These are phyloP conservation scores for Lasioglossum calceatum DNA, from an alignment of 2,888 invertebrate genomes.

Conservation along the genomic window DNA sequence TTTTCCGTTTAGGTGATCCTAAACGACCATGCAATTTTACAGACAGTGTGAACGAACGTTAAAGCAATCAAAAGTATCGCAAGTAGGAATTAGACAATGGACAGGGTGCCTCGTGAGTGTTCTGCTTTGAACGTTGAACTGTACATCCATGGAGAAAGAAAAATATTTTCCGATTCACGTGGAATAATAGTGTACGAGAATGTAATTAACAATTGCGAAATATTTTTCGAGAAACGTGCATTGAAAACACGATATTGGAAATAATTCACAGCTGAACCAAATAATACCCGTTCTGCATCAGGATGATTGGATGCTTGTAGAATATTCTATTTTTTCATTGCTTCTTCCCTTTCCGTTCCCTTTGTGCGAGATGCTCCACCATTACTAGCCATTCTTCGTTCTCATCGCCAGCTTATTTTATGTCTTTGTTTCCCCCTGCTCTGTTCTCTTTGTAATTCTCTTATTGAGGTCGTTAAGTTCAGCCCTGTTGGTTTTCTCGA, in stretches of 20 bases:
- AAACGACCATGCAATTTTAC: not conserved
- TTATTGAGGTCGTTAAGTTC: not conserved
- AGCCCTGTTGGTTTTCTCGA: no score
- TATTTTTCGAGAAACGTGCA: not conserved
- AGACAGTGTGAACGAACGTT: not conserved
- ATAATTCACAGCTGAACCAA: not conserved
- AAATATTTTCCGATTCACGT: not conserved
- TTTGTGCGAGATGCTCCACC: not conserved
- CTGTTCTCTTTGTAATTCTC: not conserved
- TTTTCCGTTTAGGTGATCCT: not conserved
- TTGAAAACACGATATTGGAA: not conserved
- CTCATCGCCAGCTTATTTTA: not conserved
- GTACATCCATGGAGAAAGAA: not conserved
- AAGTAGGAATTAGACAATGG: not conserved
- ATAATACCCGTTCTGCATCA: not conserved
- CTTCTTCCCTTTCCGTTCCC: not conserved
- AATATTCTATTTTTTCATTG: not conserved
- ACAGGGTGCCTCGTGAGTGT: not conserved
- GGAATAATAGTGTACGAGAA: not conserved
- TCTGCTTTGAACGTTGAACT: not conserved
- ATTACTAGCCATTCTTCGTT: not conserved
- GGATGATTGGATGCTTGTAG: not conserved
- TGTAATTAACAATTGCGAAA: not conserved
- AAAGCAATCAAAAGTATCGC: not conserved
- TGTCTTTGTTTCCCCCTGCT: not conserved